Evolutionary conservation across 2,888 invertebrate species (phyloP).

Genomic region (Athalia circularis): DNA sequence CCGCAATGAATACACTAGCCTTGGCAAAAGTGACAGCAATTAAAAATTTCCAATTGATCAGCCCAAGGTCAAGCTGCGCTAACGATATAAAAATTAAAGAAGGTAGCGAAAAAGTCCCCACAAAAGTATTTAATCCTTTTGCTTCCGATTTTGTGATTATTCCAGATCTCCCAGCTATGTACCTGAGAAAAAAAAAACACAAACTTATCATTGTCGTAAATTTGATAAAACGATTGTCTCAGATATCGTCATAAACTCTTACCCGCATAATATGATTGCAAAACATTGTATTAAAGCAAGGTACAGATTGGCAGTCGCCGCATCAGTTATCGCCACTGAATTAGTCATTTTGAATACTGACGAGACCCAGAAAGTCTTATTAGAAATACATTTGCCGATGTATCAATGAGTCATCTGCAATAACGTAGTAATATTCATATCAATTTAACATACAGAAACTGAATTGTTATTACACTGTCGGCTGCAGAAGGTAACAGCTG

Average conservation of each 20-base stretch:
- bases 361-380: no score
- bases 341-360: no score
- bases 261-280: slow-evolving; percentile 93
- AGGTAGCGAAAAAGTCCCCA: slow-evolving; percentile 94
- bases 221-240: slow-evolving; percentile 1
- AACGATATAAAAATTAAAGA: slow-evolving; percentile 93
- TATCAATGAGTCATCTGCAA: neutral
- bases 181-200: slow-evolving; percentile 76
- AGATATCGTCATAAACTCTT: neutral
- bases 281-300: slow-evolving; percentile 95
- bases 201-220: neutral
- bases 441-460: no score
- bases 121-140: slow-evolving; percentile 93
- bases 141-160: slow-evolving; percentile 89
- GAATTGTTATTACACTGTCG: no score
- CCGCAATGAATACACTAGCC: slow-evolving; percentile 87
- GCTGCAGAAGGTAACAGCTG: no score
- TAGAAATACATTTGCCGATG: neutral
- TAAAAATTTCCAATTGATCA: slow-evolving; percentile 95
- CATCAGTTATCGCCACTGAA: slow-evolving; percentile 4
- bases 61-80: slow-evolving; percentile 87
- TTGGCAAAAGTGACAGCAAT: slow-evolving; percentile 90
- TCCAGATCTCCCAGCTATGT: slow-evolving; percentile 89
- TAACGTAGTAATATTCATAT: no score
- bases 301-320: slow-evolving; percentile 86